Evolutionary conservation across 2,888 invertebrate genomes (phyloP).

Genomic region (Drosophila paucipuncta): DNA sequence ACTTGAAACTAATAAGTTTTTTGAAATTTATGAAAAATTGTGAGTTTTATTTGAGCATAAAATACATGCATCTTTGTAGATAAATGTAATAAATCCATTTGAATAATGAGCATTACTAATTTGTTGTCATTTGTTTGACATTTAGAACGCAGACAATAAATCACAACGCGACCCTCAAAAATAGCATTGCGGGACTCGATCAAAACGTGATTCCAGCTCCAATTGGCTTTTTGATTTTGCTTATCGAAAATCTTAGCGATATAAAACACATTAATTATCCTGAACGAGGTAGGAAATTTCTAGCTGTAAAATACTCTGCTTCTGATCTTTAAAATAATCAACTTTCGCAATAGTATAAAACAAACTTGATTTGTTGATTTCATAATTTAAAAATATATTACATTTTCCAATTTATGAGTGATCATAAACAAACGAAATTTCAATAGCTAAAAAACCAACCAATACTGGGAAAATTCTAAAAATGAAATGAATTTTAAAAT

Average conservation of each 20-base stretch:
- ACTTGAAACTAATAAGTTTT: slow-evolving; percentile 21
- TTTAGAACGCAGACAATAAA: slow-evolving; percentile 7
- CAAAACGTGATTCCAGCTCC: background rate
- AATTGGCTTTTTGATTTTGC: background rate
- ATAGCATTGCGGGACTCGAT: background rate
- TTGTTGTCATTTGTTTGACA: background rate
- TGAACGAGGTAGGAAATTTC: too few species aligned
- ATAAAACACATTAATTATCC: background rate
- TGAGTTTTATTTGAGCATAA: background rate
- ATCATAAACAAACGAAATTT: background rate
- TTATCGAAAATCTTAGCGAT: too few species aligned
- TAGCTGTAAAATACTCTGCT: background rate
- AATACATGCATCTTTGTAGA: background rate
- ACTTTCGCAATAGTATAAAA: too few species aligned
- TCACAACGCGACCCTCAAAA: background rate
- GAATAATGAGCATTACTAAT: background rate
- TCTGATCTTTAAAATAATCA: too few species aligned
- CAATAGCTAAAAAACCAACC: background rate
- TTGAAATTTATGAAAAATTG: background rate
- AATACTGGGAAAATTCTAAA: background rate
- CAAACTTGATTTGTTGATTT: background rate
- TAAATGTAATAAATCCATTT: background rate
- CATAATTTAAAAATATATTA: background rate
- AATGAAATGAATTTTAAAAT: background rate
- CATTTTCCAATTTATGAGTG: background rate